These are phyloP conservation scores for Scarus forsteni DNA, from an alignment of 2,797 vertebrate genomes.

Conservation along the genomic window DNA sequence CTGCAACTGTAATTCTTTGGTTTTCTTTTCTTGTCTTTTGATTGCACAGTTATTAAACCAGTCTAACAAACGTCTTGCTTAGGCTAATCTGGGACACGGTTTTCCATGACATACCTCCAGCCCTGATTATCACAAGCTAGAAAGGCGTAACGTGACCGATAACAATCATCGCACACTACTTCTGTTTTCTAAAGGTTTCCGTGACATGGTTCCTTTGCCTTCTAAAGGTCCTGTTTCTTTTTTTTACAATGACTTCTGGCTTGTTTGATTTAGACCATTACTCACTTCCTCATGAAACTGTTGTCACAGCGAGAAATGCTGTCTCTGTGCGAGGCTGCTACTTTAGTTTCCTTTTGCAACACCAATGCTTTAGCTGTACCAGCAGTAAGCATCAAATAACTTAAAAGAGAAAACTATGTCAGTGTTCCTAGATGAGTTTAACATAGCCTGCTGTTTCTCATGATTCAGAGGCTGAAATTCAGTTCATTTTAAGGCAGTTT, in stretches of 20 bases:
- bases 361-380: constrained; percentile 11
- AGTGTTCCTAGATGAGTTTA: neutral
- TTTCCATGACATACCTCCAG: neutral
- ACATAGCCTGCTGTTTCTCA: neutral
- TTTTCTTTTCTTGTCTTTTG: no score
- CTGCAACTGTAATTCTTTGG: no score
- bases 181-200: constrained; percentile 53
- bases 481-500: no score
- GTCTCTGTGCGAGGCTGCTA: neutral
- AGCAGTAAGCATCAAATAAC: no score
- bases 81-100: constrained; percentile 23
- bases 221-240: constrained; percentile 41
- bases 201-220: constrained; percentile 43
- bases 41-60: neutral
- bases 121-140: constrained; percentile 25
- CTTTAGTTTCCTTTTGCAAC: constrained; percentile 10
- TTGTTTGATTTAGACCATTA: constrained; percentile 26
- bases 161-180: constrained; percentile 14
- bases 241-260: constrained; percentile 41
- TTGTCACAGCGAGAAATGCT: constrained; percentile 36
- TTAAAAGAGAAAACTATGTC: neutral
- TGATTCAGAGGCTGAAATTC: no score
- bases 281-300: constrained; percentile 72
- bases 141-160: neutral
- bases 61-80: neutral